These are phyloP conservation scores for Rhopalosiphum padi DNA, from an alignment of 1,140 invertebrate genomes.

Conservation along the genomic window DNA sequence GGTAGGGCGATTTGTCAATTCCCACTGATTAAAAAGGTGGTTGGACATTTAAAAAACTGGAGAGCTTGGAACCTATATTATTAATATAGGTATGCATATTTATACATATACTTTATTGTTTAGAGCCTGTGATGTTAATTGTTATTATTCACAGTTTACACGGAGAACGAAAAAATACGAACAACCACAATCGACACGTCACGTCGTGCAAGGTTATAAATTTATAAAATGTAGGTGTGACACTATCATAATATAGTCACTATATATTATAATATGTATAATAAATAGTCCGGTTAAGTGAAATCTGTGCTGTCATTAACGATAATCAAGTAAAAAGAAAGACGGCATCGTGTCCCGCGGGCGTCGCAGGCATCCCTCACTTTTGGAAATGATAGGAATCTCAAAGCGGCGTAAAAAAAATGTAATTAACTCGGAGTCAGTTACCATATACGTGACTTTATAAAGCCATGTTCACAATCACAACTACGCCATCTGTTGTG, in stretches of 20 bases:
- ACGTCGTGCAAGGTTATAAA: background rate
- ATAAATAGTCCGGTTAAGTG: background rate
- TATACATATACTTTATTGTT: background rate
- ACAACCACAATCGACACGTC: background rate
- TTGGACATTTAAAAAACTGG: background rate
- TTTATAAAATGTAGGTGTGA: background rate
- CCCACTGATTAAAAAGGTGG: background rate
- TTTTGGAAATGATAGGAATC: background rate
- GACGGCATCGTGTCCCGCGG: background rate
- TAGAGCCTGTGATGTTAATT: background rate
- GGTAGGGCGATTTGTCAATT: background rate
- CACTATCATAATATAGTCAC: background rate
- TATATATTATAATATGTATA: background rate
- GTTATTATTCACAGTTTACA: background rate
- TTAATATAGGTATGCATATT: background rate
- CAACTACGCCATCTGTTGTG: too few species aligned
- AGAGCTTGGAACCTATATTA: background rate
- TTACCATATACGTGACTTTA: background rate
- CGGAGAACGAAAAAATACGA: background rate
- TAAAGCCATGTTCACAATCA: background rate
- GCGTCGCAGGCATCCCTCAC: background rate
- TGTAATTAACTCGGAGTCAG: background rate
- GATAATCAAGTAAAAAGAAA: background rate
- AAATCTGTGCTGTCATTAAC: background rate
- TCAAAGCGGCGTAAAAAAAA: background rate